phyloP scores from a whole-genome alignment of 64 coral and sea anemone species.

The Actinia tenebrosa region DNA sequence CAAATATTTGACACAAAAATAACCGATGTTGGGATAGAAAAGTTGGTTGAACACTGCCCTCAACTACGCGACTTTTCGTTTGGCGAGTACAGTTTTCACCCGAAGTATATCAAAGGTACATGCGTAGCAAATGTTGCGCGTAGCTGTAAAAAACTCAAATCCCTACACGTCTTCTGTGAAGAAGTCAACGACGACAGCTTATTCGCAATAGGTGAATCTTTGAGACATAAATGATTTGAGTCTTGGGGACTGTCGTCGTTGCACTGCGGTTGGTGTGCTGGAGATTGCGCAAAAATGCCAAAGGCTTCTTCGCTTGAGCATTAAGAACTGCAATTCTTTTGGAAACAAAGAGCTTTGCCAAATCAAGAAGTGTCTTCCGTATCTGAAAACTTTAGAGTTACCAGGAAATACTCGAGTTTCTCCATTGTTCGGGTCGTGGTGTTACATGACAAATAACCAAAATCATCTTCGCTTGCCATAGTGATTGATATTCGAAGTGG shows the following conservation, averaged over 20 bases:
- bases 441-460: not conserved
- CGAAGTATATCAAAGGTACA: not conserved
- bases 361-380: not conserved
- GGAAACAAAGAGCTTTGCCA: not conserved
- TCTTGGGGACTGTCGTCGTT: conserved; percentile 3
- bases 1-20: conserved; percentile 1
- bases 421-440: not conserved
- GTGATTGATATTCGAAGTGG: too few species aligned
- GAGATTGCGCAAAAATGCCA: not conserved
- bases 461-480: not conserved
- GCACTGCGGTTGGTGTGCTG: not conserved
- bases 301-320: not conserved
- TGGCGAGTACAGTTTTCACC: conserved; percentile 8
- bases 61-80: not conserved
- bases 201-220: not conserved
- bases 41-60: not conserved
- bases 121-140: not conserved
- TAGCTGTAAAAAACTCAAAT: not conserved
- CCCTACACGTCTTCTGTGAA: not conserved
- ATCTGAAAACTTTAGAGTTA: not conserved
- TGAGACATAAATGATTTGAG: not conserved
- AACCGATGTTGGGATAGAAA: not conserved
- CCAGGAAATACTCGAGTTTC: not conserved
- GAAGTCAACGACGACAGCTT: not conserved
- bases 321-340: not conserved